Percentiles rank a stretch among this genome's conserved stretches.
Conservation (phyloP, 2,797 vertebrate species). For the Triplophysa yarkandensis region DNA sequence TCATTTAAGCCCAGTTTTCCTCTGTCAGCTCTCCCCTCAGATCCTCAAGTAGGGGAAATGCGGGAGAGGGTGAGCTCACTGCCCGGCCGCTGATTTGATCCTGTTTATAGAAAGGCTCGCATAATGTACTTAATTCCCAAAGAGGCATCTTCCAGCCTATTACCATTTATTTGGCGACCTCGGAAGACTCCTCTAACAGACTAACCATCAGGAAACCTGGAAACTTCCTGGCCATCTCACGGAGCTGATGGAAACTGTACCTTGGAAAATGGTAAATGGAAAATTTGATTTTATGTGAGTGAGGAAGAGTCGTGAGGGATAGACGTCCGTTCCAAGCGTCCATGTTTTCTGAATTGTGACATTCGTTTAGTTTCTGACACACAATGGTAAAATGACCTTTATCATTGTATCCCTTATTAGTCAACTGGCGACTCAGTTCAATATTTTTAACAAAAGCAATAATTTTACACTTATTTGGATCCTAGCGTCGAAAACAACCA, state of each 20-base stretch:
- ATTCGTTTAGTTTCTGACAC: too few species aligned
- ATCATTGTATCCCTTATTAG: too few species aligned
- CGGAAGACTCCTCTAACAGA: conserved; percentile 41
- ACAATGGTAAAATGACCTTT: too few species aligned
- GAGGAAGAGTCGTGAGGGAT: not conserved
- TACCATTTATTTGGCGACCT: conserved; percentile 63
- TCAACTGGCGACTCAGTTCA: too few species aligned
- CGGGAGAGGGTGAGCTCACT: conserved; percentile 74
- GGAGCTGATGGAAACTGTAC: conserved; percentile 2
- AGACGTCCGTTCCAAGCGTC: not conserved
- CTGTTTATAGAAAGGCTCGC: conserved; percentile 72
- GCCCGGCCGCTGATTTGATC: conserved; percentile 78
- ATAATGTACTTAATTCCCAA: conserved; percentile 75
- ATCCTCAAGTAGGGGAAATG: conserved; percentile 78
- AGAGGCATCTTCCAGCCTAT: conserved; percentile 58
- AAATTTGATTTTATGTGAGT: not conserved
- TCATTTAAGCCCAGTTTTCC: conserved; percentile 73
- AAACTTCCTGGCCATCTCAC: conserved; percentile 2
- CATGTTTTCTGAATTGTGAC: not conserved
- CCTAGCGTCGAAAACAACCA: too few species aligned
- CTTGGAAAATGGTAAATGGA: not conserved
- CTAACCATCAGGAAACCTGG: conserved; percentile 15
- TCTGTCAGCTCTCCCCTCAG: conserved; percentile 69
- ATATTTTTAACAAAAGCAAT: too few species aligned
- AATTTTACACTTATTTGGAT: too few species aligned